Conservation (phyloP, 2,888 invertebrate genomes). For the Piscicola geometra region DNA sequence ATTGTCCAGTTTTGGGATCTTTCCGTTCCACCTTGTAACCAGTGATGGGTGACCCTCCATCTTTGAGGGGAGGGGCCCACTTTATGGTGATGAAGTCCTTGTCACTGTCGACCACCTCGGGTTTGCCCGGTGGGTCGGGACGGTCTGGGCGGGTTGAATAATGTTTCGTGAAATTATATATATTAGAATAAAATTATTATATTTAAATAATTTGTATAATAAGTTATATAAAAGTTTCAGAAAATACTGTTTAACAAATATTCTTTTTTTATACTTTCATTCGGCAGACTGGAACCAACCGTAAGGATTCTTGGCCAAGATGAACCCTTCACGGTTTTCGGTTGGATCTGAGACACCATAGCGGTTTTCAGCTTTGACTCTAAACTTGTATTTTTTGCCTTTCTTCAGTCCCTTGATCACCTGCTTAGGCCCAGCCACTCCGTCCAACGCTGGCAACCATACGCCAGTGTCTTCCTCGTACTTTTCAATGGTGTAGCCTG, state of each 20-base stretch:
- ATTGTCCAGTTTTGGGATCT: conserved; percentile 75
- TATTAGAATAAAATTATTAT: neutral
- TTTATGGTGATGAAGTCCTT: conserved; percentile 84
- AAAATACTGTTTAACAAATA: too few species aligned
- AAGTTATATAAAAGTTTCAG: too few species aligned
- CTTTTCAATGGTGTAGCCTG: conserved; percentile 80
- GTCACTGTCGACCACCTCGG: conserved; percentile 85
- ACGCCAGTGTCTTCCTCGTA: conserved; percentile 82
- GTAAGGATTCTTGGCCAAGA: conserved; percentile 90
- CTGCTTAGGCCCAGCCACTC: conserved; percentile 64
- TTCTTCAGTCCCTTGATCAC: conserved; percentile 86
- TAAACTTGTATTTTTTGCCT: conserved; percentile 89
- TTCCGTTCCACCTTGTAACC: conserved; percentile 64
- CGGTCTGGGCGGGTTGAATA: conserved; percentile 33
- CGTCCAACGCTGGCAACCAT: conserved; percentile 87
- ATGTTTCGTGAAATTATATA: too few species aligned
- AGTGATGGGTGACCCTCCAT: conserved; percentile 85
- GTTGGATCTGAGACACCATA: conserved; percentile 92
- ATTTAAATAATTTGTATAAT: too few species aligned
- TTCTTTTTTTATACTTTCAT: too few species aligned
- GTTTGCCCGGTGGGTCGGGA: conserved; percentile 71
- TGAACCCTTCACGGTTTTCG: conserved; percentile 72
- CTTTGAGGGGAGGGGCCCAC: conserved; percentile 79
- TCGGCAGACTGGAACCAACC: too few species aligned
- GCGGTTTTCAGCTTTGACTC: conserved; percentile 92